Evolutionary conservation across 1,140 invertebrate genomes (phyloP), one percentile per base, ranked within the genome.

Genomic region (Bombus difficillimus): DNA sequence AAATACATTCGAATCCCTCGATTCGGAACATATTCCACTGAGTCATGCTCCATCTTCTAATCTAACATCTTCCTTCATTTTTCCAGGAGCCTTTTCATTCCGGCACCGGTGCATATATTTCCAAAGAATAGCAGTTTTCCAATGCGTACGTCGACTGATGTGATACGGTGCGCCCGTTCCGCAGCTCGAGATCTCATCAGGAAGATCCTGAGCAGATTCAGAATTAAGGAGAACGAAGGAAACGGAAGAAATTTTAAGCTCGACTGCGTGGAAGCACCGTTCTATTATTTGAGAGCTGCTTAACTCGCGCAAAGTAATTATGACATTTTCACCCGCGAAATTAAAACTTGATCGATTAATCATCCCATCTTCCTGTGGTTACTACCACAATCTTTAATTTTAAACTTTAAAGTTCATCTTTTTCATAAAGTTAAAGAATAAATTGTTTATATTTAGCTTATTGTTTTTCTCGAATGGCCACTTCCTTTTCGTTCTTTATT

Each of bases 171-270:
- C 37, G 37, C 37, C 41, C 80, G 80, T 81, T 71, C 37, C 47
- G n/a, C 15, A 72, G 34, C 47, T 57, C 79, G 18, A 62, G 81
- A 82, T 64, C 59, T 64, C 32, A 82, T 82, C 69, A 47, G 32
- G 57, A 62, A n/a, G 39, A 41, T 74, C 43, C 12, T 6, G 28
- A 39, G 25, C 25, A 78, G 57, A 78, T 74, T 64, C 71, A 10
- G 39, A 34, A 62, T 74, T 34, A 59, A 62, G 12, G 12, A 62
- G 39, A 32, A 28, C 32, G 53, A n/a, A 37, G 71, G 71, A 66
- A 82, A 75, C 64, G 81, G 57, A 64, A 73, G 41, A 62, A 75
- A 75, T 74, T 74, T 74, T 37, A 34, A 47, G 41, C 71, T 75
- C 32, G 53, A 39, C 39, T 41, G 25, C n/a, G 77, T 68, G 28